These are phyloP conservation scores for Bilobella aurantiaca DNA, from an alignment of 1,140 invertebrate species.

Conservation along the genomic window DNA sequence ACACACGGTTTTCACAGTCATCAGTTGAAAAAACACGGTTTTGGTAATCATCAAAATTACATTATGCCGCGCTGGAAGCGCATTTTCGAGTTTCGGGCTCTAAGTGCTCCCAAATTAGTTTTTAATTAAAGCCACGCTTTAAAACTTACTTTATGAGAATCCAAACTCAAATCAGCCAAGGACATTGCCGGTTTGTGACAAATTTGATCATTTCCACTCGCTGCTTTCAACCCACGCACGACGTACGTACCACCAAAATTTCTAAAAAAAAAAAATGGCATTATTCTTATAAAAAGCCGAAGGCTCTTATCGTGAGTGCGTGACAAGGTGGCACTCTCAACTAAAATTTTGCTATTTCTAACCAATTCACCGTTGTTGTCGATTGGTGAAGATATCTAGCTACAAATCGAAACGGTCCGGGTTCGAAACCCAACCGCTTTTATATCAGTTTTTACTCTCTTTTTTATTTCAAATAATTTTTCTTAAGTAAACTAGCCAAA, in stretches of 20 bases:
- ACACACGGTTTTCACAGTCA: no score
- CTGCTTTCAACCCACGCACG: slow-evolving; percentile 84
- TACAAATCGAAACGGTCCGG: no score
- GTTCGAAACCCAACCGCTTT: no score
- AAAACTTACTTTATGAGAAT: slow-evolving; percentile 17
- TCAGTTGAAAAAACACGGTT: neutral
- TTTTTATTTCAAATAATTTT: no score
- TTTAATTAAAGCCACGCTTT: no score
- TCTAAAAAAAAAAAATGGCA: neutral
- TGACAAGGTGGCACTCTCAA: neutral
- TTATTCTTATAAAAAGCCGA: neutral
- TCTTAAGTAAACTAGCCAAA: no score
- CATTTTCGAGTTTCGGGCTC: no score
- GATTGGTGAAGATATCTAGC: no score
- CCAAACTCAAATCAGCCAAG: slow-evolving; percentile 27
- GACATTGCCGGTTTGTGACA: slow-evolving; percentile 69
- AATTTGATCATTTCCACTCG: slow-evolving; percentile 80
- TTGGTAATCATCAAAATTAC: neutral
- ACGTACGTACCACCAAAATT: slow-evolving; percentile 84
- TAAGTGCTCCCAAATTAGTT: no score
- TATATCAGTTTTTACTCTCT: no score
- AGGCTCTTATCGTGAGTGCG: neutral
- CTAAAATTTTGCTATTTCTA: neutral
- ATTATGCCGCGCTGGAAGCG: neutral
- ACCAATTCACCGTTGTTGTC: no score